Evolutionary conservation across 2,888 invertebrate species (phyloP), one percentile per base, ranked within the genome.

Genomic region (Cyrtodaria siliqua): DNA sequence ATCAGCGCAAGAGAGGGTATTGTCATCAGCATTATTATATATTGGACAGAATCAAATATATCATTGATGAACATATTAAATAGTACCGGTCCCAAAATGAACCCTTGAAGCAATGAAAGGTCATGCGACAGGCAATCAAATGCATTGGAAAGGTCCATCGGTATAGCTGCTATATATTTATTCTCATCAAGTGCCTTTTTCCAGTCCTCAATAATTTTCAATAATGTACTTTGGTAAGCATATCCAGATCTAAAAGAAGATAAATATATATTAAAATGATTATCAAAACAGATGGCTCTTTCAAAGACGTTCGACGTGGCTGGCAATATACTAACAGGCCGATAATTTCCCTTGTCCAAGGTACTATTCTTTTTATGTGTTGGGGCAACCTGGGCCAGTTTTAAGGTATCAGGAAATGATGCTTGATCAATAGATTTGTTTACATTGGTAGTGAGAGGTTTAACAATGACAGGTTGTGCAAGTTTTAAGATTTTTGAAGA

Each of bases 131-230:
- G n/a, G n/a, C n/a, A n/a, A n/a, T n/a, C n/a, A n/a, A n/a, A n/a
- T n/a, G n/a, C n/a, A n/a, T n/a, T n/a, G n/a, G n/a, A n/a, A n/a
- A n/a, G n/a, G n/a, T 40, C 40, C 40, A 40, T 40, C 40, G 14
- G 40, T 12, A 40, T 40, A 40, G 40, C 40, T 8, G 40, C 40
- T 40, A n/a, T n/a, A n/a, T n/a, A n/a, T n/a, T n/a, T n/a, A n/a
- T n/a, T n/a, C n/a, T n/a, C n/a, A n/a, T n/a, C 40, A 40, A 40
- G 40, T 12, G 40, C 8, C 14, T 40, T 40, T 40, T 40, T 40
- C 40, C 40, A 40, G 40, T 40, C 40, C 14, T 40, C 40, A 40
- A 40, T 40, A 40, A 40, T 40, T 14, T 40, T 40, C 40, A n/a
- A n/a, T n/a, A n/a, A n/a, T n/a, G n/a, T n/a, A n/a, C n/a, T n/a